Evolutionary conservation across 2,888 invertebrate species (phyloP), one percentile per base, ranked within the genome.

Genomic region (Resseliella maxima): DNA sequence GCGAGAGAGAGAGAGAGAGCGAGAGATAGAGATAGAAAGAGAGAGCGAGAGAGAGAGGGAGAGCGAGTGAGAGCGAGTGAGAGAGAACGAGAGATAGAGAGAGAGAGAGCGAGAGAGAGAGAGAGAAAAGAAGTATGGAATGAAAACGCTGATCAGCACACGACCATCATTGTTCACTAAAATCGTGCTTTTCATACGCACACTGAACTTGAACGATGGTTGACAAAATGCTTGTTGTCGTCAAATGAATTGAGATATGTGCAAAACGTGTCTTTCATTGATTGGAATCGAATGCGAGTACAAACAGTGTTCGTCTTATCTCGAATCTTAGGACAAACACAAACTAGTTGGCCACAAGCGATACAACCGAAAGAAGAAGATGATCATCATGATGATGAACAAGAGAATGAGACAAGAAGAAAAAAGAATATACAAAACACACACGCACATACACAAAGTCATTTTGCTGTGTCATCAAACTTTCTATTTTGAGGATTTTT

Each of bases 221-320:
- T 2, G 24, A 59, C 59, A 59, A 59, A 59, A 59, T 59, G 24
- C 10, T 59, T 59, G 59, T 59, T 59, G 24, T 59, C 72, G 72
- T 72, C 31, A 72, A 72, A 31, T 72, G 72, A 72, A 72, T 72
- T 72, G 72, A 72, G 31, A 72, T 59, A 59, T 59, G 59, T 59
- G 59, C 24, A 24, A 59, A 59, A 59, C 59, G 59, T 59, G 59
- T 59, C 59, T 59, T 24, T 24, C 59, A 59, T 59, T 59, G 59
- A 59, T 59, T 59, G 59, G 12, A 24, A 59, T 24, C 24, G 24
- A 24, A 59, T 59, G 31, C 15, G 72, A 72, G n/a, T 35, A 31
- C 72, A 72, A 72, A 72, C 35, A 27, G 31, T 24, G n/a, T 31
- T 31, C 31, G 72, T 15, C 72, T 72, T 72, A 72, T 72, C 72